phyloP scores from a whole-genome alignment of 1,140 invertebrate genomes.

The Zaprionus davidi region DNA sequence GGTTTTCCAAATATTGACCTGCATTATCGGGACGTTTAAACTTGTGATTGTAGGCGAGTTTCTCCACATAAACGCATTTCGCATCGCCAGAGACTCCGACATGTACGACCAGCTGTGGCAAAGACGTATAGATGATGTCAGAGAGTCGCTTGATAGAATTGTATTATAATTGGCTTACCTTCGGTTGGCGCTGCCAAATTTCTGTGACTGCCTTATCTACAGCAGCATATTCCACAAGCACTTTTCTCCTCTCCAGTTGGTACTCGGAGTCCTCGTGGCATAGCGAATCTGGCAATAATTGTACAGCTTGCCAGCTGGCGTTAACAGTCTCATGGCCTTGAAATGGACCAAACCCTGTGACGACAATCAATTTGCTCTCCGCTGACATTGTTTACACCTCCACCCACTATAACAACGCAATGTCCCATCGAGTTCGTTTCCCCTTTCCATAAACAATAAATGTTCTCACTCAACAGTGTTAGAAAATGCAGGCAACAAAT shows the following conservation, averaged over 20 bases:
- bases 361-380: constrained; percentile 83
- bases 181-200: constrained; percentile 87
- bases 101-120: constrained; percentile 86
- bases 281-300: constrained; percentile 84
- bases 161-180: constrained; percentile 59
- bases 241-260: constrained; percentile 85
- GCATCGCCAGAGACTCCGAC: constrained; percentile 86
- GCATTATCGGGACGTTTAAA: constrained; percentile 85
- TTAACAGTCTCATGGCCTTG: constrained; percentile 86
- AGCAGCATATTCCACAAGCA: constrained; percentile 87
- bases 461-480: constrained; percentile 3
- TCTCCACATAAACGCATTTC: constrained; percentile 86
- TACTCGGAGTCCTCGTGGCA: constrained; percentile 75
- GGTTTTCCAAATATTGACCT: constrained; percentile 72
- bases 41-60: constrained; percentile 85
- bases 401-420: constrained; percentile 11
- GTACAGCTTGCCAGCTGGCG: constrained; percentile 89
- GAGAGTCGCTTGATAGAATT: constrained; percentile 18
- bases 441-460: not conserved
- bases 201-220: constrained; percentile 86
- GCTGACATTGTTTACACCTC: constrained; percentile 49
- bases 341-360: constrained; percentile 91
- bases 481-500: constrained; percentile 6
- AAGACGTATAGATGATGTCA: constrained; percentile 55
- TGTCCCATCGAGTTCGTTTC: not conserved